Base-by-base conservation (phyloP, 2,113 vertebrate genomes). In the Excalfactoria chinensis region DNA sequence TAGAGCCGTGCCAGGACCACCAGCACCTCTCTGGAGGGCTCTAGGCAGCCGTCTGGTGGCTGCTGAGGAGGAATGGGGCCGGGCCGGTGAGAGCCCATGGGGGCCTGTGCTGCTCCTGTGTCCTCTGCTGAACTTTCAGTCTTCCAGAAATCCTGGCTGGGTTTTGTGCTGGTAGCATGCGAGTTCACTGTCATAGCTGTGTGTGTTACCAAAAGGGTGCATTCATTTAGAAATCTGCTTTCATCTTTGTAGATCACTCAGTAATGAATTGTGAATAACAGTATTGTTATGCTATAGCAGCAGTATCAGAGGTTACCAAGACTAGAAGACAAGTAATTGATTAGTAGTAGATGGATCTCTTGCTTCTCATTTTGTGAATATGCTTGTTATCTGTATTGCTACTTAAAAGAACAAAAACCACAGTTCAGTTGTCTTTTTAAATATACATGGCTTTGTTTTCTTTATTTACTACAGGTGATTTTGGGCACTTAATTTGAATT, bases 11-110 rank as follows among this genome's bases (percentile, higher is more conserved):
- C 89, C 90, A 94, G 90, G 89, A 84, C 84, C 92, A 89, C 83
- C 82, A 78, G 77, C 85, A 53, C 90, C 70, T 88, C 81, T 84
- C 84, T 92, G 70, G 73, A 92, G 92, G 71, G 68, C 80, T 90
- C 62, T 64, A 14, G 44, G 56, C 35, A 58, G 44, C 37, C 44
- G 7, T 75, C 26, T 0, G 0, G 17, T 60, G 40, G 53, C 67
- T 90, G 80, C 34, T 86, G 75, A 66, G 71, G 80, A 79, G 41
- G 34, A 64, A 51, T 41, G 22, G 55, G 41, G 56, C 72, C 0
- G 0, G 48, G 91, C 22, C 35, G 53, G 40, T 43, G 55, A 89
- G 62, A 43, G 55, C 26, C 69, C 46, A 32, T 28, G 1, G 55
- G 76, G 23, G 16, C 22, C 73, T 76, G 6, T 7, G 77, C 62